Conservation (phyloP, 2,113 vertebrate species). For the Malurus elegans region DNA sequence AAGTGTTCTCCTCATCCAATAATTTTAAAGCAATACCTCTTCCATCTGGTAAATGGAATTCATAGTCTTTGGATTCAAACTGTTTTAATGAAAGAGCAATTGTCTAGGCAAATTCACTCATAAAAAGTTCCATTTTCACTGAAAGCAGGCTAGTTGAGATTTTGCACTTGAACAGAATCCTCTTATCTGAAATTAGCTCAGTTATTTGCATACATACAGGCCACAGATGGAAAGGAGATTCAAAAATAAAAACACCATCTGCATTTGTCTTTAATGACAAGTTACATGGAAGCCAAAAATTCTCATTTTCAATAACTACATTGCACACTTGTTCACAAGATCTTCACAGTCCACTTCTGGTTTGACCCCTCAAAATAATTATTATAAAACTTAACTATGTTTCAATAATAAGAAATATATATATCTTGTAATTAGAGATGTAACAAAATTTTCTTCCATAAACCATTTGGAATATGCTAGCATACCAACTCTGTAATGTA, state of each 20-base stretch:
- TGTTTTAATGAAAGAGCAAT: conserved; percentile 55
- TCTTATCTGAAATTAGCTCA: conserved; percentile 55
- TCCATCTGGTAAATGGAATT: conserved; percentile 44
- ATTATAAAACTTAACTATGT: neutral
- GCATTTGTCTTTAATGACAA: conserved; percentile 52
- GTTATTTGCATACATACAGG: conserved; percentile 48
- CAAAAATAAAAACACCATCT: conserved; percentile 51
- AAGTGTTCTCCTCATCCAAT: neutral
- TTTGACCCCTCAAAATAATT: neutral
- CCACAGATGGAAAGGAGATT: conserved; percentile 46
- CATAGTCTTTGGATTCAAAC: conserved; percentile 18
- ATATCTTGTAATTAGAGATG: neutral
- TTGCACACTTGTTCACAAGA: neutral
- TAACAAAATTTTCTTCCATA: neutral
- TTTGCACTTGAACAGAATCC: conserved; percentile 28
- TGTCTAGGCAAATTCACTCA: conserved; percentile 33
- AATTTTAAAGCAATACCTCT: conserved; percentile 43
- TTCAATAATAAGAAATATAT: neutral
- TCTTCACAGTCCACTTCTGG: neutral
- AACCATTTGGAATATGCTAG: neutral
- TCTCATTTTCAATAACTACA: neutral
- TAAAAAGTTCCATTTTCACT: conserved; percentile 46
- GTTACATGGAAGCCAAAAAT: neutral
- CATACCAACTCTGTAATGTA: neutral
- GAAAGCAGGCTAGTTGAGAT: conserved; percentile 4